These are phyloP conservation scores for Bombylius major DNA, from an alignment of 2,888 invertebrate species.

Conservation along the genomic window DNA sequence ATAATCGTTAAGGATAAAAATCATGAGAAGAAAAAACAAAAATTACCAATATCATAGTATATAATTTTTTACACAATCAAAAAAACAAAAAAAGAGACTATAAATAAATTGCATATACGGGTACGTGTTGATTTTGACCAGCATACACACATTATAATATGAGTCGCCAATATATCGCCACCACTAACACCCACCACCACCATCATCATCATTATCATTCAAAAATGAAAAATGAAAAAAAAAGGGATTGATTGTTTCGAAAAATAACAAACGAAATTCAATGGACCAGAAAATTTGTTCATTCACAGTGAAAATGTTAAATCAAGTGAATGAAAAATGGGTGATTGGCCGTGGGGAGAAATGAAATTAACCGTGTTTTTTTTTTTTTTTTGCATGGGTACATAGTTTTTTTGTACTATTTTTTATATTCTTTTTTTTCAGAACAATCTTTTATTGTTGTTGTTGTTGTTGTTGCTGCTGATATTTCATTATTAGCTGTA, in stretches of 20 bases:
- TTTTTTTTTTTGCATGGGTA: no score
- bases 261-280: slow-evolving; percentile 1
- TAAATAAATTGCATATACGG: background rate
- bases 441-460: no score
- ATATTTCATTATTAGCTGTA: no score
- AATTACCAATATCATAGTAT: no score
- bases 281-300: slow-evolving; percentile 2
- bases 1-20: no score
- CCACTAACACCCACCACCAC: background rate
- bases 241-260: background rate
- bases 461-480: no score
- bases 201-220: background rate
- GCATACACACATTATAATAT: no score
- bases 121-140: background rate
- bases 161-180: background rate
- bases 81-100: background rate
- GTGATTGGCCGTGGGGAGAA: background rate
- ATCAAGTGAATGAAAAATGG: background rate
- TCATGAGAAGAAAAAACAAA: no score
- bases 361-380: background rate
- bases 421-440: no score
- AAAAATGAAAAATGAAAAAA: background rate
- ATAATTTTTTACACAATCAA: no score
- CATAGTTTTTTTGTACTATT: no score
- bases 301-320: slow-evolving; percentile 1